Base-by-base conservation (phyloP, 2,888 invertebrate species). In the Sesia apiformis region DNA sequence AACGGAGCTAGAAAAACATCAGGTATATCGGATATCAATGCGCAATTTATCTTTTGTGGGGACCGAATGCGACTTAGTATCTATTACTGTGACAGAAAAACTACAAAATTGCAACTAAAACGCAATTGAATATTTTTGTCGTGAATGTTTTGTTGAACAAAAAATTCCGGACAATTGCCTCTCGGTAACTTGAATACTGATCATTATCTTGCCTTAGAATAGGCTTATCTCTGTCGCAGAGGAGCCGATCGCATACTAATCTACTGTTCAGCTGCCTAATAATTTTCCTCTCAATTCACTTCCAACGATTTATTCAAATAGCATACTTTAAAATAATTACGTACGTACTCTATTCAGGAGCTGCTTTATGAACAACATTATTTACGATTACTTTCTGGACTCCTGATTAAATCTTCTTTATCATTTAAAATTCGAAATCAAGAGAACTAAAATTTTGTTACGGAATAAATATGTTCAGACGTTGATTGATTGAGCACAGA, bases 1-100 rank as follows among this genome's bases (percentile, higher is more conserved):
- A 63, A 74, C 67, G 70, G 65, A 57, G 55, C 58, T 68, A 73
- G 75, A 81, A 84, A 83, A 84, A 81, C 80, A 81, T 63, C 82
- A 82, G 81, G 82, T 84, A 81, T 81, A 86, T 82, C 81, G 71
- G 64, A 72, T 86, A 77, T 85, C 88, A 83, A 88, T 81, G 70
- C 80, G 77, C 81, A 81, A 83, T 86, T 74, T 81, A 81, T 76
- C 82, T 78, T 79, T 86, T 84, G 84, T 81, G 72, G 69, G 68
- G 68, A 74, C 72, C 58, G 58, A 72, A 72, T 61, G 74, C 73
- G 75, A 81, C 79, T 74, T 69, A 69, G 76, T 86, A 84, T 86
- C 80, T 81, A 67, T 86, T 76, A 81, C 82, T 78, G 74, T 70
- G 67, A 68, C 65, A 68, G 63, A 64, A 72, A 72, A 76, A 76